Conservation (phyloP, 2,888 invertebrate genomes). For the Acronicta alni region DNA sequence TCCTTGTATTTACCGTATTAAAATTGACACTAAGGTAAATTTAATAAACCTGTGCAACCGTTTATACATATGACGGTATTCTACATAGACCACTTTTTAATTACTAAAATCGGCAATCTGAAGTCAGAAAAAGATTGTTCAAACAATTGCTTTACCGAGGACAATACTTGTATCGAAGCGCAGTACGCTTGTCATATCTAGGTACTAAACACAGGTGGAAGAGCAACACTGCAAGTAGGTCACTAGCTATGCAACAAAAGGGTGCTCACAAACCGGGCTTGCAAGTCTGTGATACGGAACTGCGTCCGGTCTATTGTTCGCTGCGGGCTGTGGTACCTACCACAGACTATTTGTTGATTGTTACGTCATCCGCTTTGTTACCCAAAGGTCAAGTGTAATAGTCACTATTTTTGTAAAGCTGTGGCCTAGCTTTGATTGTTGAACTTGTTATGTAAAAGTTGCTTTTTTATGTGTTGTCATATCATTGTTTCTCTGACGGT, state of each 20-base stretch:
- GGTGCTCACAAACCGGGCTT: conserved; percentile 22
- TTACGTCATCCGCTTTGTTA: conserved; percentile 39
- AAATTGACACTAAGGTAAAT: no score
- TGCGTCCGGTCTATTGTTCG: conserved; percentile 43
- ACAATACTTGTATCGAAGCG: no score
- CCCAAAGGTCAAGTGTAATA: conserved; percentile 50
- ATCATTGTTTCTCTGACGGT: no score
- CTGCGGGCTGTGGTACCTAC: conserved; percentile 22
- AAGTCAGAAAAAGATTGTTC: no score
- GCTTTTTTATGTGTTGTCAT: background rate
- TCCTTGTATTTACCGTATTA: no score
- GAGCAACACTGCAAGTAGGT: conserved; percentile 41
- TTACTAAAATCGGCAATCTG: no score
- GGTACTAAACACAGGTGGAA: conserved; percentile 17
- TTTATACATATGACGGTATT: no score
- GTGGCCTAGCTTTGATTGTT: conserved; percentile 26
- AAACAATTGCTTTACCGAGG: no score
- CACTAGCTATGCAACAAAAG: conserved; percentile 52
- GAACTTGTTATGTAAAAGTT: conserved; percentile 7
- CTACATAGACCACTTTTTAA: no score
- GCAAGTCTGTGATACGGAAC: conserved; percentile 40
- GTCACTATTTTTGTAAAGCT: conserved; percentile 27
- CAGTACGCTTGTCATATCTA: conserved; percentile 2
- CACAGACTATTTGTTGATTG: conserved; percentile 38
- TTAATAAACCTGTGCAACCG: no score